These are phyloP conservation scores for Pogonus chalceus DNA, from an alignment of 1,140 invertebrate species.

Conservation along the genomic window DNA sequence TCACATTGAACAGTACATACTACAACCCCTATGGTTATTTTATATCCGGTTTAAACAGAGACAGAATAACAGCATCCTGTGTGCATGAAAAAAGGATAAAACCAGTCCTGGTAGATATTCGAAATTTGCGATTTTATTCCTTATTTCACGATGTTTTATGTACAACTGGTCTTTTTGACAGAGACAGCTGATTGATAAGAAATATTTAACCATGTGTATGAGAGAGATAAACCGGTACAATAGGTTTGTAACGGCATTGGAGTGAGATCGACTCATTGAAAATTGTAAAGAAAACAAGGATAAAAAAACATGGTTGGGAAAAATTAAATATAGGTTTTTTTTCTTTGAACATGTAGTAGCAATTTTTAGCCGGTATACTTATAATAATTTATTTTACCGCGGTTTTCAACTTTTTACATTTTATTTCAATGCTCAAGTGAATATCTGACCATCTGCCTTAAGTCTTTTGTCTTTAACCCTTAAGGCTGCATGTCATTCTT, in stretches of 20 bases:
- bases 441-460: background rate
- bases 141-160: background rate
- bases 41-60: slow-evolving; percentile 2
- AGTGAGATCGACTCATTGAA: background rate
- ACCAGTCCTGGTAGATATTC: background rate
- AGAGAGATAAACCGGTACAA: background rate
- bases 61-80: background rate
- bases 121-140: background rate
- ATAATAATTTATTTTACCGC: too few species aligned
- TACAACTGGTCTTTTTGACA: background rate
- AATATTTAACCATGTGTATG: background rate
- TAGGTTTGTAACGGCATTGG: slow-evolving; percentile 1
- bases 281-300: background rate
- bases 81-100: background rate
- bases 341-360: too few species aligned
- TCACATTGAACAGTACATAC: background rate
- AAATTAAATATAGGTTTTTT: background rate
- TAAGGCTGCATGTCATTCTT: too few species aligned
- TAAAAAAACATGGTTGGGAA: background rate
- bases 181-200: background rate
- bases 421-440: background rate
- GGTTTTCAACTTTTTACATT: too few species aligned
- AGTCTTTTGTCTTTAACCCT: background rate
- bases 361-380: too few species aligned
- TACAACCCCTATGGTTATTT: slow-evolving; percentile 7